Percentiles rank a stretch among this genome's conserved stretches.
phyloP scores from a whole-genome alignment of 2,888 invertebrate species.

The Drosophila longiperda region DNA sequence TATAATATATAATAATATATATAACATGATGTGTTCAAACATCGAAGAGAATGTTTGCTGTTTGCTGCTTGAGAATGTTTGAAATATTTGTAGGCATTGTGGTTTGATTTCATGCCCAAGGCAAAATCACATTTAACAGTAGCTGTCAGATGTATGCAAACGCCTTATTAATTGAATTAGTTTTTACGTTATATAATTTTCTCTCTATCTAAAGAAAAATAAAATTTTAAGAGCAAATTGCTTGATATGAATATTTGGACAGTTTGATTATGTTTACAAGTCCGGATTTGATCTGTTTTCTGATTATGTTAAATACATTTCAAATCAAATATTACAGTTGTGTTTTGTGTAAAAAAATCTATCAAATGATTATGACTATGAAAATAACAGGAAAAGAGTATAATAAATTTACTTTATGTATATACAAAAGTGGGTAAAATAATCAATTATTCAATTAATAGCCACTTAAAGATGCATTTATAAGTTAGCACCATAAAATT shows the following conservation, averaged over 20 bases:
- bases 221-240: too few species aligned
- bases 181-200: background rate
- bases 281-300: background rate
- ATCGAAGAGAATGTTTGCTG: too few species aligned
- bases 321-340: background rate
- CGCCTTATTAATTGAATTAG: background rate
- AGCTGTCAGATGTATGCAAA: background rate
- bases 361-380: background rate
- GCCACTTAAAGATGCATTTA: background rate
- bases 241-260: background rate
- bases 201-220: background rate
- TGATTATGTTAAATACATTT: background rate
- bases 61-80: conserved; percentile 1
- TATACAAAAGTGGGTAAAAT: background rate
- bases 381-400: background rate
- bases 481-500: background rate
- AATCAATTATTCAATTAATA: background rate
- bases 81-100: conserved; percentile 16
- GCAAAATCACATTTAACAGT: conserved; percentile 12
- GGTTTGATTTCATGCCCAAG: background rate
- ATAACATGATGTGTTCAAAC: background rate
- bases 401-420: background rate
- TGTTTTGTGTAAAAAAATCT: background rate
- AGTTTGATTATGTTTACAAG: background rate
- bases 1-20: too few species aligned